Percentiles rank a stretch among this genome's conserved stretches.
These are phyloP conservation scores for Osmerus mordax DNA, from an alignment of 2,113 vertebrate species.

Conservation along the genomic window DNA sequence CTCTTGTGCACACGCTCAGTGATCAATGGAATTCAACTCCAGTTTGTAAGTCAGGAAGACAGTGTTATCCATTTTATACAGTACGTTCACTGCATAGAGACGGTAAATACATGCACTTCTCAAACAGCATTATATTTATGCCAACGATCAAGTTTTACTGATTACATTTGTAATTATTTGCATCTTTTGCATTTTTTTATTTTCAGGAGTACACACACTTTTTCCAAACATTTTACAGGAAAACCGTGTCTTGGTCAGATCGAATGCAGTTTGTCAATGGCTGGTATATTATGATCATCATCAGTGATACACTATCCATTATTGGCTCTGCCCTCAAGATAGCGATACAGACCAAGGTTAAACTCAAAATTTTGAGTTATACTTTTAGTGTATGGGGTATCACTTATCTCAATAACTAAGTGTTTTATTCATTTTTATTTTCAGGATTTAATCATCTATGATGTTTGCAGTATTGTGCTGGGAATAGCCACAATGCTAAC, in stretches of 20 bases:
- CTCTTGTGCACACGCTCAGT: slow-evolving; percentile 84
- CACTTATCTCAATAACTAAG: background rate
- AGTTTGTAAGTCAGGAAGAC: slow-evolving; percentile 75
- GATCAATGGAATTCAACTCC: slow-evolving; percentile 79
- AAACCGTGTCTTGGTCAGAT: slow-evolving; percentile 78
- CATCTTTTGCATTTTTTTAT: slow-evolving; percentile 17
- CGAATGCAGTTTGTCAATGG: slow-evolving; percentile 92
- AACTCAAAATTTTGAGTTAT: background rate
- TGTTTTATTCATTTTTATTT: slow-evolving; percentile 5
- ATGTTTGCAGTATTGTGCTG: slow-evolving; percentile 88
- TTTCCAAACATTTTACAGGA: slow-evolving; percentile 76
- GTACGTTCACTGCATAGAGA: background rate
- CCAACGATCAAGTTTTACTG: background rate
- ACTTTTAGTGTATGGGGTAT: background rate
- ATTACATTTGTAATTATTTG: background rate
- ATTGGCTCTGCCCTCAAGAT: slow-evolving; percentile 88
- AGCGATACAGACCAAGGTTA: slow-evolving; percentile 91
- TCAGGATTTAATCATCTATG: slow-evolving; percentile 88
- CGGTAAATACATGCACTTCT: background rate
- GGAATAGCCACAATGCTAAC: slow-evolving; percentile 90
- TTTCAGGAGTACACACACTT: slow-evolving; percentile 85
- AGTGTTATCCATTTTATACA: background rate
- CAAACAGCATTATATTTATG: too few species aligned
- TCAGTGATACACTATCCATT: slow-evolving; percentile 85
- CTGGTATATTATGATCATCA: slow-evolving; percentile 90